Conservation (phyloP, 2,113 vertebrate species). For the cat (Felis catus) region F.catus_Fca126_mat1.0 CM031428.1:17698501-17699000, state of each 20-base stretch:
- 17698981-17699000: background rate
- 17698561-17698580: background rate
- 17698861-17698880: too few species aligned
- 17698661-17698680: background rate
- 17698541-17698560: background rate
- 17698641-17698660: background rate
- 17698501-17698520: too few species aligned
- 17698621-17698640: background rate
- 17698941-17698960: background rate
- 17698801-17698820: background rate
- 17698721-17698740: rapidly evolving
- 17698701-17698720: background rate
- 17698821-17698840: background rate
- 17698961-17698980: background rate
- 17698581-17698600: background rate
- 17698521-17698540: background rate
- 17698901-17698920: background rate
- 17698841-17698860: background rate
- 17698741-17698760: background rate
- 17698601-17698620: background rate
- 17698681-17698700: background rate
- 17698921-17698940: background rate
- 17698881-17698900: background rate
- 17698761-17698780: too few species aligned
- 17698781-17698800: background rate